Percentiles rank a stretch among this genome's conserved stretches.
Evolutionary conservation across 1,140 invertebrate genomes (phyloP).

Genomic region (Nymphalis io): DNA sequence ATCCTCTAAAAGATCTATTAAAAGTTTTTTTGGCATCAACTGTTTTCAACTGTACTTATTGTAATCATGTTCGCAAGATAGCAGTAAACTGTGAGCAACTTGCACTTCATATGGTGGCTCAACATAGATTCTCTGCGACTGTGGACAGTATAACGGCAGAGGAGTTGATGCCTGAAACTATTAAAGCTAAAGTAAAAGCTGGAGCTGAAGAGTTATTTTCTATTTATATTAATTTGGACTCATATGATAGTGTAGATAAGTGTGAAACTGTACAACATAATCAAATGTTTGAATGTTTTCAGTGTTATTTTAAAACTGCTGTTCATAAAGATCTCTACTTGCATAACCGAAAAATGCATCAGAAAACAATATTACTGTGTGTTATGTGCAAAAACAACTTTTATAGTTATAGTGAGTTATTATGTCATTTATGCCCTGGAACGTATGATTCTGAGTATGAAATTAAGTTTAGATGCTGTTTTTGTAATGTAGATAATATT

Average conservation of each 20-base stretch:
- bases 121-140: slow-evolving; percentile 87
- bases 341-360: slow-evolving; percentile 91
- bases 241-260: slow-evolving; percentile 83
- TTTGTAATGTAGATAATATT: slow-evolving; percentile 86
- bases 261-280: slow-evolving; percentile 77
- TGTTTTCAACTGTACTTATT: slow-evolving; percentile 87
- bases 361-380: slow-evolving; percentile 89
- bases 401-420: slow-evolving; percentile 91
- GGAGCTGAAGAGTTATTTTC: slow-evolving; percentile 83
- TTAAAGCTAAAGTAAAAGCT: slow-evolving; percentile 84
- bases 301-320: slow-evolving; percentile 87
- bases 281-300: slow-evolving; percentile 90
- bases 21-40: slow-evolving; percentile 87
- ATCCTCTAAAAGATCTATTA: slow-evolving; percentile 85
- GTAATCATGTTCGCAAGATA: slow-evolving; percentile 90
- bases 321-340: slow-evolving; percentile 91
- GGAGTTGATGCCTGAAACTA: slow-evolving; percentile 86
- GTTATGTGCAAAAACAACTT: slow-evolving; percentile 93
- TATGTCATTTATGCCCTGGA: slow-evolving; percentile 92
- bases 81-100: slow-evolving; percentile 91
- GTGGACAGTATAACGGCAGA: slow-evolving; percentile 88
- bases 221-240: slow-evolving; percentile 86
- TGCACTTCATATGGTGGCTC: slow-evolving; percentile 87
- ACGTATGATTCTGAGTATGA: slow-evolving; percentile 85
- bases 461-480: slow-evolving; percentile 85